Conservation (phyloP, 2,113 vertebrate genomes). For the Lophura nycthemera region DNA sequence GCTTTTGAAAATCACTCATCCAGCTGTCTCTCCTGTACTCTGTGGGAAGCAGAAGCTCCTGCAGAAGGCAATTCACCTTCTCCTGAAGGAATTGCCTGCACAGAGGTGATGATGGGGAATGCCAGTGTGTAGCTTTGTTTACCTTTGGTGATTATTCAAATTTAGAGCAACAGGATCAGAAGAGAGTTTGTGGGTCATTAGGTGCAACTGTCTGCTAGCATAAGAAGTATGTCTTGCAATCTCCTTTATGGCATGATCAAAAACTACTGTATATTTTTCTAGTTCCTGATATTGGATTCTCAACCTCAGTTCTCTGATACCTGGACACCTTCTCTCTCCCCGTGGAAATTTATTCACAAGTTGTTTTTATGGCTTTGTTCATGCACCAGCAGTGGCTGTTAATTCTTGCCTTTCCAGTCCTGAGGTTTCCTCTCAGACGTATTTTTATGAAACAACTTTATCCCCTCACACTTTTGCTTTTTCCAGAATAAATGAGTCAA, state of each 20-base stretch:
- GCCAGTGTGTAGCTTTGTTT: not conserved
- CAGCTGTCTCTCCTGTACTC: not conserved
- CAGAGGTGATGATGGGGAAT: not conserved
- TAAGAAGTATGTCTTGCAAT: not conserved
- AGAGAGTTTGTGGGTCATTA: not conserved
- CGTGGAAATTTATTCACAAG: not conserved
- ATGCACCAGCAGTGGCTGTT: not conserved
- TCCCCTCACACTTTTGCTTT: not conserved
- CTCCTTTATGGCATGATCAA: not conserved
- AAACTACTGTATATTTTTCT: not conserved
- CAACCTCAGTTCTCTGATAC: not conserved
- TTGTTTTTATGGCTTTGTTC: not conserved
- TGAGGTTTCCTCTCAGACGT: not conserved
- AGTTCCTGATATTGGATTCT: not conserved
- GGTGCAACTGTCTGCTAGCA: not conserved
- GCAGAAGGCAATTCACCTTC: not conserved
- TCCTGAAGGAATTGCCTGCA: not conserved
- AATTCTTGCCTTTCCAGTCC: not conserved
- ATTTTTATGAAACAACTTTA: not conserved
- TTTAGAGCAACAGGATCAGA: not conserved
- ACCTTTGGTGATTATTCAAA: not conserved
- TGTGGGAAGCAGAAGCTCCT: not conserved
- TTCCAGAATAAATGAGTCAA: not conserved
- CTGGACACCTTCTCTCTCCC: not conserved
- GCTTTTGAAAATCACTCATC: accelerated